A percentile compares a stretch with the other conserved stretches of the same genome.
phyloP scores from a whole-genome alignment of 2,888 invertebrate species.

The Plusia festucae region DNA sequence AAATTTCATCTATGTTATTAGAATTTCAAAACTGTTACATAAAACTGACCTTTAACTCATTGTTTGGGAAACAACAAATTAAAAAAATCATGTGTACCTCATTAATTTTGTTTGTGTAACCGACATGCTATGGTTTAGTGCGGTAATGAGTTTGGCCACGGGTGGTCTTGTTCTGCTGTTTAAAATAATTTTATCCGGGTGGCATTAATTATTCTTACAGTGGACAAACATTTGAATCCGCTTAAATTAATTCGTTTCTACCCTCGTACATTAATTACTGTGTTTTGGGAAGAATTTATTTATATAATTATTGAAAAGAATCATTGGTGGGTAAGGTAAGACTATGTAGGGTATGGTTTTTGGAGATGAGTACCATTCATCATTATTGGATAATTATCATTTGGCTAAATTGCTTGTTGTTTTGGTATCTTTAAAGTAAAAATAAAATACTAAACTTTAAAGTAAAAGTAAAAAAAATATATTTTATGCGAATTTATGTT shows the following conservation, averaged over 20 bases:
- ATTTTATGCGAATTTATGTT: no score
- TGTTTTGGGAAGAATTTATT: neutral
- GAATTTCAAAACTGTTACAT: neutral
- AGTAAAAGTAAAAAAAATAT: no score
- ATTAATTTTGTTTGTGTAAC: conserved; percentile 31
- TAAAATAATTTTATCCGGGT: neutral
- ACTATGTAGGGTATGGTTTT: no score
- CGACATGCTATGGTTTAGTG: conserved; percentile 17
- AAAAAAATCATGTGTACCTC: conserved; percentile 15
- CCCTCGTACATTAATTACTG: neutral
- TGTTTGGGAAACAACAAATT: conserved; percentile 32
- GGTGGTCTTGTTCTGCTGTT: neutral
- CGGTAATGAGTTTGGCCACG: neutral
- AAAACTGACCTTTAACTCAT: conserved; percentile 29
- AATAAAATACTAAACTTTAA: no score
- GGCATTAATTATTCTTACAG: neutral
- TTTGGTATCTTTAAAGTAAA: no score
- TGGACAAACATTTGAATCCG: neutral
- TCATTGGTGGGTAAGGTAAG: neutral
- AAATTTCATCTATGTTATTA: no score
- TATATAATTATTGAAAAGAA: neutral
- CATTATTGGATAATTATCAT: no score
- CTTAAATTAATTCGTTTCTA: neutral
- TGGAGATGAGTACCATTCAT: no score
- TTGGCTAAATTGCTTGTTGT: no score